Conservation (phyloP, 2,888 invertebrate genomes). For the Monopis laevigella region DNA sequence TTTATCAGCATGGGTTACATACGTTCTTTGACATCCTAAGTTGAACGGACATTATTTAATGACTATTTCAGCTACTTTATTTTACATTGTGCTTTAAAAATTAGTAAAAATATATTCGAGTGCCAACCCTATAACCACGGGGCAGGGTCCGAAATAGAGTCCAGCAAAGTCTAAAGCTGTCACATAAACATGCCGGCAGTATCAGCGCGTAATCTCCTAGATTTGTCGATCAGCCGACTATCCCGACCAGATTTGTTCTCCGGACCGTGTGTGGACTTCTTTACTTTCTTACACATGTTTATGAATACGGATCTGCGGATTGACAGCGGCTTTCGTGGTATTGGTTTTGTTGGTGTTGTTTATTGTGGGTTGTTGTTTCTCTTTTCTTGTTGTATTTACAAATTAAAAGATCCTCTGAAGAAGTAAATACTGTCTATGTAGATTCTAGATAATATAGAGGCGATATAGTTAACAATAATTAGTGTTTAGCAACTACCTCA, state of each 20-base stretch:
- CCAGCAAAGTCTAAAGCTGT: slow-evolving; percentile 18
- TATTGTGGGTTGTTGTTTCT: neutral
- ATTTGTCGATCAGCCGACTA: slow-evolving; percentile 63
- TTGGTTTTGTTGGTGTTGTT: neutral
- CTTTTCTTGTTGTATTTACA: no score
- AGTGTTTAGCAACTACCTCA: no score
- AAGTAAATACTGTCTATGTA: no score
- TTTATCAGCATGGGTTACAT: no score
- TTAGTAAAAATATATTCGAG: neutral
- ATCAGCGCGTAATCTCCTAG: slow-evolving; percentile 67
- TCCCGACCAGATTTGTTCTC: slow-evolving; percentile 61
- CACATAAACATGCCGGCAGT: slow-evolving; percentile 33
- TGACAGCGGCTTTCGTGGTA: neutral
- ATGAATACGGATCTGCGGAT: slow-evolving; percentile 7
- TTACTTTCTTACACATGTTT: slow-evolving; percentile 12
- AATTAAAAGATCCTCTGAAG: no score
- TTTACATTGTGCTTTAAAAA: neutral
- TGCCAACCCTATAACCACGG: slow-evolving; percentile 7
- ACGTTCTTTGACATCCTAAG: no score
- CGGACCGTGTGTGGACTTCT: neutral
- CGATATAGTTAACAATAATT: no score
- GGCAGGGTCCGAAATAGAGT: neutral
- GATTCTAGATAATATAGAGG: no score
- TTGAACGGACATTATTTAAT: no score
- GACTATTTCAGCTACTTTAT: no score